Percentiles rank a stretch among this genome's conserved stretches.
Conservation (phyloP, 2,113 vertebrate genomes). For the Heteronetta atricapilla region DNA sequence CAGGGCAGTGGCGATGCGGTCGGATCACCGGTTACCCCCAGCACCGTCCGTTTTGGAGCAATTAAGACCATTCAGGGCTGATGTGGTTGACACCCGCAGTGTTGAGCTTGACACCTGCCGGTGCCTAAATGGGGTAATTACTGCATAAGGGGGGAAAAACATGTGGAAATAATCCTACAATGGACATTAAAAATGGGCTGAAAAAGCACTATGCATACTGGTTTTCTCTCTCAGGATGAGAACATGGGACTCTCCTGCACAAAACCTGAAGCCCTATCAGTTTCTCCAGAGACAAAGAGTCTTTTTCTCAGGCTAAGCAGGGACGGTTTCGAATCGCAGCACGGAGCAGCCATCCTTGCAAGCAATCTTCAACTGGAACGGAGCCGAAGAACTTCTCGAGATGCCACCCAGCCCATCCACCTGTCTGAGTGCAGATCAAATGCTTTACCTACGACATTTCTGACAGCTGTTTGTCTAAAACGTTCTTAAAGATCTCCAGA, state of each 20-base stretch:
- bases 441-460: neutral
- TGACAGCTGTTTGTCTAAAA: neutral
- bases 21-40: neutral
- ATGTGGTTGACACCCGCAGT: neutral
- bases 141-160: rapidly evolving
- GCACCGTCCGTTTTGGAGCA: neutral
- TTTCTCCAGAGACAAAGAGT: neutral
- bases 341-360: neutral
- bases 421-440: neutral
- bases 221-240: neutral
- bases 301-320: neutral
- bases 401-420: neutral
- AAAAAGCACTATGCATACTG: neutral
- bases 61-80: neutral
- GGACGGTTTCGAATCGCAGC: neutral
- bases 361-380: neutral
- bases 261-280: neutral
- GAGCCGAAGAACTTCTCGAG: neutral
- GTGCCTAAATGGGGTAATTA: neutral
- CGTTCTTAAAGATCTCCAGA: neutral
- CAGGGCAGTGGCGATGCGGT: neutral
- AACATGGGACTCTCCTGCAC: neutral
- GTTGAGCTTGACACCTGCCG: neutral
- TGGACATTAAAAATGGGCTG: neutral
- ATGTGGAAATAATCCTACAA: neutral